phyloP scores from a whole-genome alignment of 1,140 invertebrate species.

The Parasteatoda tepidariorum region DNA sequence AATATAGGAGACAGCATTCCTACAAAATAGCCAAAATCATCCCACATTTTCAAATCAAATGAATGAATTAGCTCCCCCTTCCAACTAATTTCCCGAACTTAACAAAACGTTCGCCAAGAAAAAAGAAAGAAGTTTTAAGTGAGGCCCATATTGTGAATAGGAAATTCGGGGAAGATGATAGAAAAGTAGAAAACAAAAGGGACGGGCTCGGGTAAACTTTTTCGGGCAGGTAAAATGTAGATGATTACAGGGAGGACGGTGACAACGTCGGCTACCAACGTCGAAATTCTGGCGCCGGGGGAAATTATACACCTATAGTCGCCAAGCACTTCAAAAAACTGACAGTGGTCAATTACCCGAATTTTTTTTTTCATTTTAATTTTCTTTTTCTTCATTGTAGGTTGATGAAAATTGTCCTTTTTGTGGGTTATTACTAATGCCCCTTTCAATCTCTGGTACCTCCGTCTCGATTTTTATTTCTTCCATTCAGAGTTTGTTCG shows the following conservation, averaged over 20 bases:
- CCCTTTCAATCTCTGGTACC: not conserved
- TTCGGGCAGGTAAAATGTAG: not conserved
- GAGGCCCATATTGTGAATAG: not conserved
- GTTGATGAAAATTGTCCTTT: not conserved
- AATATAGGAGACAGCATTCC: too few species aligned
- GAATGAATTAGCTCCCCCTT: too few species aligned
- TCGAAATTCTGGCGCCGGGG: conserved; percentile 15
- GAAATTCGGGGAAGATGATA: not conserved
- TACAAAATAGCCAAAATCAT: too few species aligned
- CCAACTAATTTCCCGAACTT: too few species aligned
- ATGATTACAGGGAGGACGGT: conserved; percentile 42
- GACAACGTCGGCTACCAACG: conserved; percentile 15
- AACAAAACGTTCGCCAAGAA: too few species aligned
- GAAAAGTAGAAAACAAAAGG: not conserved
- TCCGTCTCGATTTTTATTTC: not conserved
- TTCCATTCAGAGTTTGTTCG: too few species aligned
- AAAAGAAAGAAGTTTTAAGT: too few species aligned
- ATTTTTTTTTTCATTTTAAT: conserved; percentile 35
- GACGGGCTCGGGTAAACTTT: not conserved
- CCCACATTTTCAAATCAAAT: too few species aligned
- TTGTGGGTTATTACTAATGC: not conserved
- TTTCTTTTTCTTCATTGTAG: conserved; percentile 11
- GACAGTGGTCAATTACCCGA: conserved; percentile 44
- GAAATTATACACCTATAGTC: conserved; percentile 36
- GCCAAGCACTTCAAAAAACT: conserved; percentile 19